Base-by-base conservation (phyloP, 1,140 invertebrate genomes). In the Drosophila kurseongensis region DNA sequence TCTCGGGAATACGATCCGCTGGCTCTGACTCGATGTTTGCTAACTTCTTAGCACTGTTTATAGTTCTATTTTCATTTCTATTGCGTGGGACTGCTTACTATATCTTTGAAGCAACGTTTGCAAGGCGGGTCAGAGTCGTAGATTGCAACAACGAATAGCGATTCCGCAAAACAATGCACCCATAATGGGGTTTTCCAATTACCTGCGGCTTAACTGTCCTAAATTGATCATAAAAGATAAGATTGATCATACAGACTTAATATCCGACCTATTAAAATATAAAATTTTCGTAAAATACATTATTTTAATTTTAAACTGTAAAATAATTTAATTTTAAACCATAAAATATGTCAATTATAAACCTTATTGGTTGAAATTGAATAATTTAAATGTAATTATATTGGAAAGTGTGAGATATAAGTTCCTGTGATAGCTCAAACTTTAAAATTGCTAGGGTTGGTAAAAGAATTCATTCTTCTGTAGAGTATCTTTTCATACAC, bases 31-130 rank as follows among this genome's bases (percentile, higher is more conserved):
- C 23, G 55, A 36, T 45, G 61, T 65, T 63, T 61, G 56, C 32
- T 29, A 51, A 68, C 60, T 68, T 68, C 36, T 51, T 48, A 51
- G 45, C 38, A 61, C 44, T 67, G 14, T 29, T 38, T 18, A 44
- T 16, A 44, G 32, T 60, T 47, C 61, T 47, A 48, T 42, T 67
- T 67, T n/a, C 59, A 40, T 50, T 67, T 42, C 38, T 41, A 65
- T 63, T 63, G 60, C 59, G 59, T 51, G 59, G 45, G 47, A 65
- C 60, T 32, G 29, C 60, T 51, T 51, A 67, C 59, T 13, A 32
- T 45, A 60, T 65, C 61, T 61, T 45, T 29, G n/a, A 44, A 45
- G 18, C 41, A 16, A 44, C 38, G 10, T 35, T 50, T 32, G 2
- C 6, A 18, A 29, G 27, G 47, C 23, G 13, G 47, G 47, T 48